phyloP scores from a whole-genome alignment of 2,797 vertebrate species.

The Rhyacichthys aspro region DNA sequence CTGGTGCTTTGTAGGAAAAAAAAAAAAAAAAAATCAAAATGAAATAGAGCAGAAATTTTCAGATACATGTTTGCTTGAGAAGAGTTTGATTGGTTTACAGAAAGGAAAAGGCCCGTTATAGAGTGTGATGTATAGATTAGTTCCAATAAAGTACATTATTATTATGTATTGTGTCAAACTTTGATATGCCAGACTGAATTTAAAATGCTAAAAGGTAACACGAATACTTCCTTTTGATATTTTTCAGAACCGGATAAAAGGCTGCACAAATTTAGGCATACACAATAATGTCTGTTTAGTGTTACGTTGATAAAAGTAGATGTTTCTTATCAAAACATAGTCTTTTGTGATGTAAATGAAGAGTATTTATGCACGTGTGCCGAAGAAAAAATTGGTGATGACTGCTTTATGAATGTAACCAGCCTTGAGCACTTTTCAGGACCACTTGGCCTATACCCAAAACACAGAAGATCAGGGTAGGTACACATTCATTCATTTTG shows the following conservation, averaged over 20 bases:
- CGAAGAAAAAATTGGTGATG: constrained; percentile 16
- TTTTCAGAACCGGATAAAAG: too few relatives aligned
- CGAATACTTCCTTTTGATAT: too few relatives aligned
- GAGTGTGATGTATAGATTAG: too few relatives aligned
- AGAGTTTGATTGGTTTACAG: constrained; percentile 21
- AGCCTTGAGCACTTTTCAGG: constrained; percentile 49
- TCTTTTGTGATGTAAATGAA: constrained; percentile 6
- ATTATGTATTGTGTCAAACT: constrained; percentile 46
- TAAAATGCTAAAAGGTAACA: too few relatives aligned
- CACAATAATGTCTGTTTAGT: neutral
- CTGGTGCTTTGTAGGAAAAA: constrained; percentile 36
- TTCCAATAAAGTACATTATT: constrained; percentile 33
- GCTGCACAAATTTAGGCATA: too few relatives aligned
- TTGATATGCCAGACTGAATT: too few relatives aligned
- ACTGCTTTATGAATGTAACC: constrained; percentile 42
- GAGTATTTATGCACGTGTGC: constrained; percentile 36
- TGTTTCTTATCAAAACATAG: neutral
- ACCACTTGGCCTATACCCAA: constrained; percentile 52
- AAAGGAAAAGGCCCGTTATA: neutral
- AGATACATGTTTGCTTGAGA: constrained; percentile 39
- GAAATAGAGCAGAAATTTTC: constrained; percentile 64
- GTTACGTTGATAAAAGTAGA: neutral
- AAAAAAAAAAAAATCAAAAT: constrained; percentile 20
- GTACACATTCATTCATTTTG: constrained; percentile 59
- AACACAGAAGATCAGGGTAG: constrained; percentile 60